Percentiles rank a stretch among this genome's conserved stretches.
Evolutionary conservation across 2,113 vertebrate genomes (phyloP).

Genomic region (Caracal caracal): DNA sequence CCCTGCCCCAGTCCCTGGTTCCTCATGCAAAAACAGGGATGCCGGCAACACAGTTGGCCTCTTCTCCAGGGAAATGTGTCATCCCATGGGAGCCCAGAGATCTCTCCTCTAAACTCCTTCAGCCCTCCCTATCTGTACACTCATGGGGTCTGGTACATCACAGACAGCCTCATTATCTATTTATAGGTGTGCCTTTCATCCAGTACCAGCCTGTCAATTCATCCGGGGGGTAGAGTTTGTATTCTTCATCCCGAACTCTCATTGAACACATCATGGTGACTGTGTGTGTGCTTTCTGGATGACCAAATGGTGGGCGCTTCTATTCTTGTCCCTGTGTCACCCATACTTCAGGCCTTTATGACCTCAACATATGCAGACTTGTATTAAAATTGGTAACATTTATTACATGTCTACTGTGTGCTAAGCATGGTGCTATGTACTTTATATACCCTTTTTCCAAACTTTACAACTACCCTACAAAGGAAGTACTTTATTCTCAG

Average conservation of each 20-base stretch:
- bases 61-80: not conserved
- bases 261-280: not conserved
- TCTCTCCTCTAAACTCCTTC: not conserved
- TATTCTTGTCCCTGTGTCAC: not conserved
- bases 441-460: not conserved
- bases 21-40: not conserved
- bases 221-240: not conserved
- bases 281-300: not conserved
- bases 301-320: not conserved
- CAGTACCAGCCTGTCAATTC: not conserved
- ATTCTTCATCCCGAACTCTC: not conserved
- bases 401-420: not conserved
- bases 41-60: not conserved
- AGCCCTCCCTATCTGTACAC: rapidly evolving
- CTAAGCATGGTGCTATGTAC: not conserved
- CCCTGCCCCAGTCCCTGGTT: not conserved
- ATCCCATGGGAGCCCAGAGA: not conserved
- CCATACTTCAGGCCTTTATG: not conserved
- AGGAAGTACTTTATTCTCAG: not conserved
- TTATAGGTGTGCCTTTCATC: not conserved
- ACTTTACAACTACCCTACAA: not conserved
- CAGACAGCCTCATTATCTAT: not conserved
- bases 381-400: not conserved
- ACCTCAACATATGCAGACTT: not conserved
- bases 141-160: rapidly evolving